Base-by-base conservation (phyloP, 2,888 invertebrate species). In the Mythimna lalbum region DNA sequence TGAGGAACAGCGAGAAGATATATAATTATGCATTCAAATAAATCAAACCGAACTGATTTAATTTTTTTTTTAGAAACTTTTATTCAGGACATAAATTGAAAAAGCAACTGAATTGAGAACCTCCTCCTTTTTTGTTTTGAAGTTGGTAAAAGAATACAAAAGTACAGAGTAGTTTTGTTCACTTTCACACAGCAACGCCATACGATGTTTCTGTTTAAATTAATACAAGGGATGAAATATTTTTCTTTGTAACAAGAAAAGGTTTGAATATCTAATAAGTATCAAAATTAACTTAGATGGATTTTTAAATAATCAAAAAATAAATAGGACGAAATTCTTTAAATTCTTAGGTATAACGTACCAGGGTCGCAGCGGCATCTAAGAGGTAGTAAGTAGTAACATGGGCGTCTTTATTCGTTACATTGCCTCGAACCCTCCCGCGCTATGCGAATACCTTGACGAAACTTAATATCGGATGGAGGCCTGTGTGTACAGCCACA, bases 381-480 rank as follows among this genome's bases (percentile, higher is more conserved):
- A 68, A 66, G 71, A 68, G 69, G 47, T 74, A 63, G 73, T 61
- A 36, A 61, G 53, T 78, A 69, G 73, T 73, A 68, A 83, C 47
- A 59, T 63, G 61, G 63, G 65, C 79, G 64, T 75, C 74, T 83
- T 75, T 79, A 79, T 79, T 74, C 76, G 76, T 76, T 60, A 74
- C 79, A 72, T 66, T 56, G 66, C 78, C 63, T 62, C 50, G 65
- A 72, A 70, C 83, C 78, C 72, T 75, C 68, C 59, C 69, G 60
- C 77, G 79, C 77, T 56, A 70, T 69, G 63, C 75, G 83, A 84
- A 84, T 84, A 84, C 85, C 83, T 82, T 84, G 63, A 82, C 83
- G 71, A 61, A 84, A 84, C 76, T 84, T 84, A 84, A 84, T 84
- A 84, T 84, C 74, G 43, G 66, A 73, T 68, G 68, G 50, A 80